Conservation (phyloP, 1,140 invertebrate genomes). For the Drosophila melanica region DNA sequence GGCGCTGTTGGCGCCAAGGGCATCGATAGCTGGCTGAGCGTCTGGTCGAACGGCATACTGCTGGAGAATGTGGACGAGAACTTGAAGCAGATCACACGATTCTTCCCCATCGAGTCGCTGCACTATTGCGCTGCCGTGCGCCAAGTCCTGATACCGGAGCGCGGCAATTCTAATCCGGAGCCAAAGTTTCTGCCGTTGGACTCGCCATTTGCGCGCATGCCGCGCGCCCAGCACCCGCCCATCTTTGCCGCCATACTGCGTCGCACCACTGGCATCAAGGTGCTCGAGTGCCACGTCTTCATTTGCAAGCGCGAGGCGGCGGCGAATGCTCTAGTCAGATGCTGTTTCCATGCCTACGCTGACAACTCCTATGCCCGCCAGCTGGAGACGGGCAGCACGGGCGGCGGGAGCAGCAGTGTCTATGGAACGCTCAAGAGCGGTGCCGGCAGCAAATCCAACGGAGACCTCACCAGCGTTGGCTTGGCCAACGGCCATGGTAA, state of each 20-base stretch:
- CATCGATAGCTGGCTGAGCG: conserved; percentile 98
- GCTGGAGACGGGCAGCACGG: conserved; percentile 86
- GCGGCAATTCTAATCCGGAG: conserved; percentile 84
- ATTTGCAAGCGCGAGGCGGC: conserved; percentile 98
- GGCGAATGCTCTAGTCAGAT: conserved; percentile 95
- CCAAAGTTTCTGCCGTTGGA: conserved; percentile 98
- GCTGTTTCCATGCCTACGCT: conserved; percentile 97
- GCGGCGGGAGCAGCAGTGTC: conserved; percentile 68
- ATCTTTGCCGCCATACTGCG: conserved; percentile 98
- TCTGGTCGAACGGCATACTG: conserved; percentile 98
- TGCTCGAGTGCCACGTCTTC: conserved; percentile 99
- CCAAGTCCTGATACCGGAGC: conserved; percentile 88
- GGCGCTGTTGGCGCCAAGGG: conserved; percentile 94
- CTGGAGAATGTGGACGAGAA: conserved; percentile 98
- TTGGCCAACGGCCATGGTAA: conserved; percentile 62
- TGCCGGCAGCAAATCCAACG: conserved; percentile 84
- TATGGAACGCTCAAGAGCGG: conserved; percentile 84
- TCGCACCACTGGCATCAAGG: conserved; percentile 98
- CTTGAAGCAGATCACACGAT: conserved; percentile 96
- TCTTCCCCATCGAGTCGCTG: conserved; percentile 98
- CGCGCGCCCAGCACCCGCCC: conserved; percentile 95
- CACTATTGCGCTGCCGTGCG: conserved; percentile 99
- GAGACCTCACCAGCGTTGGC: conserved; percentile 68
- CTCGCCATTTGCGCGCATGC: conserved; percentile 96
- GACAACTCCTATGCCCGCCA: conserved; percentile 96